phyloP scores from a whole-genome alignment of 2,113 vertebrate species.

The Brienomyrus longianalis region DNA sequence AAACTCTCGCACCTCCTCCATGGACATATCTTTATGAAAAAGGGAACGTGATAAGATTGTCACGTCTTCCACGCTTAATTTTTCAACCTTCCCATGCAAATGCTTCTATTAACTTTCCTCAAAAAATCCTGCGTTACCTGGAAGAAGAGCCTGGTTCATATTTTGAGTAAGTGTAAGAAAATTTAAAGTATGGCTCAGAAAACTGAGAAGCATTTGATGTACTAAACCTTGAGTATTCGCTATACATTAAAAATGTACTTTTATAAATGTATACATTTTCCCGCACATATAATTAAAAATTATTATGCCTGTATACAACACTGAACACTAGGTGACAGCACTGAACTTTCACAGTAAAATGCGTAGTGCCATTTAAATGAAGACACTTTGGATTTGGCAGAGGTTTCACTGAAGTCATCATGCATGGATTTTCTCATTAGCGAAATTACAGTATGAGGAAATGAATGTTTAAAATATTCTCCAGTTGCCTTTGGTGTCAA shows the following conservation, averaged over 20 bases:
- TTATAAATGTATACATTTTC: not conserved
- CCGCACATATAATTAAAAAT: not conserved
- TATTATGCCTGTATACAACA: not conserved
- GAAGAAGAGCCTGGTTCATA: not conserved
- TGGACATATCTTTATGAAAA: constrained; percentile 54
- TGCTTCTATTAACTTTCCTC: not conserved
- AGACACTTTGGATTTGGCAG: not conserved
- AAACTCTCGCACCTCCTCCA: constrained; percentile 60
- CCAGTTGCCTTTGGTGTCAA: not conserved
- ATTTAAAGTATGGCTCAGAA: not conserved
- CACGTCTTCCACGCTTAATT: not conserved
- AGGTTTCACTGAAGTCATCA: not conserved
- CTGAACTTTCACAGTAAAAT: not conserved
- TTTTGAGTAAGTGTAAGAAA: not conserved
- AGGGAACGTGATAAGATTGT: not conserved
- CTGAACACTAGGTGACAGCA: constrained; percentile 6
- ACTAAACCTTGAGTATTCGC: not conserved
- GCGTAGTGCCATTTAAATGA: not conserved
- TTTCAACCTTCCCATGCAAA: not conserved
- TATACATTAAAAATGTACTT: not conserved
- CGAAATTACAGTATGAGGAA: not conserved
- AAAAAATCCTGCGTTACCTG: not conserved
- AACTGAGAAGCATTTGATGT: not conserved
- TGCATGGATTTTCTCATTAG: not conserved
- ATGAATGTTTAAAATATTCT: not conserved